Base-by-base conservation (phyloP, 2,797 vertebrate species). In the Synanceia verrucosa region DNA sequence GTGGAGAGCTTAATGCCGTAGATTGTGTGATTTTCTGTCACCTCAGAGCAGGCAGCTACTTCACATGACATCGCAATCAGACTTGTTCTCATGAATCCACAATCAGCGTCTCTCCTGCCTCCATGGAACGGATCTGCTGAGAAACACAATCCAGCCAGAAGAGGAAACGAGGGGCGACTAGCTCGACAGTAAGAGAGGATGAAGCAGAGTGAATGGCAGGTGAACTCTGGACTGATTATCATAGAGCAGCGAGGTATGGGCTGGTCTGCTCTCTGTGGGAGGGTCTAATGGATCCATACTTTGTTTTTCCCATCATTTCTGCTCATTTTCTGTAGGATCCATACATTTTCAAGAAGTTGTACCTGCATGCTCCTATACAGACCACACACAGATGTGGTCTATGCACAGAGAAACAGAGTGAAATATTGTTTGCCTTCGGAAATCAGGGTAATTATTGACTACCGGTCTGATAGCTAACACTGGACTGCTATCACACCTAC, bases 211-310 rank as follows among this genome's bases (percentile, higher is more conserved):
- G 41, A 83, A 71, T 16, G 52, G 47, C 78, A 74, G 73, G 79
- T 92, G 92, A 92, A 93, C 92, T 93, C 89, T 93, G 92, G 91
- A 93, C 91, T 70, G 87, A 77, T 69, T 78, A 23, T 81, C 74
- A 73, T 29, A 43, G 53, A 57, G 72, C 62, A 50, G 60, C 59
- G 13, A 50, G 71, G 21, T 33, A 81, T 86, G 48, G 91, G 86
- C 76, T 37, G 85, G 65, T 36, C 71, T 4, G 31, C 64, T 66
- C 19, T 47, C 61, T 72, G 85, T 85, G 89, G 92, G 91, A 86
- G 91, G 86, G 64, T 39, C 84, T 52, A 66, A 5, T 48, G 37
- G 69, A 39, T 52, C 63, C 83, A 69, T 69, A 82, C 59, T 78
- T 19, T 6, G 2, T 12, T 61, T 86, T 41, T 91, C 80, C 31